phyloP scores from a whole-genome alignment of 2,113 vertebrate genomes.

The Plotosus lineatus region DNA sequence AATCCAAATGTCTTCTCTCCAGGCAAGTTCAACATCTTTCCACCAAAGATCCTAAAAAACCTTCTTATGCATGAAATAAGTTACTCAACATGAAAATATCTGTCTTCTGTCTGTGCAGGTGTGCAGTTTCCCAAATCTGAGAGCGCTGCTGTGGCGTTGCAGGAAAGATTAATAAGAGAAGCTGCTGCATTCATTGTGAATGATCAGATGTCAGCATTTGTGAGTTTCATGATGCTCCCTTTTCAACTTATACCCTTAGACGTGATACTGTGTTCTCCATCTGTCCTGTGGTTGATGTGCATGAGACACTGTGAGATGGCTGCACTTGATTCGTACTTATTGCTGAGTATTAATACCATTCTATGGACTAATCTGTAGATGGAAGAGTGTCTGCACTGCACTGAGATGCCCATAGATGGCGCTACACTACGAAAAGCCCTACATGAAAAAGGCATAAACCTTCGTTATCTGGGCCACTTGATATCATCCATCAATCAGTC shows the following conservation, averaged over 20 bases:
- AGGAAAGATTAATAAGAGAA: conserved; percentile 74
- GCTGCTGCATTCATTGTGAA: conserved; percentile 73
- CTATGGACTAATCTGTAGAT: conserved; percentile 60
- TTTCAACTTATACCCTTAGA: no score
- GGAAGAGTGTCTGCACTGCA: conserved; percentile 65
- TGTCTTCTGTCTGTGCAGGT: conserved; percentile 62
- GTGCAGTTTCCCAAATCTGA: conserved; percentile 70
- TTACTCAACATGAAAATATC: not conserved
- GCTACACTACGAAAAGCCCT: conserved; percentile 71
- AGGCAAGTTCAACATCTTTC: conserved; percentile 65
- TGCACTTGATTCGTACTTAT: not conserved
- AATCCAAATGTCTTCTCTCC: conserved; percentile 73
- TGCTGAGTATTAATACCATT: not conserved
- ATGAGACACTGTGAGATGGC: no score
- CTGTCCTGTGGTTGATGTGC: not conserved
- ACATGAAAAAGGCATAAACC: conserved; percentile 76
- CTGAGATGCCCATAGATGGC: conserved; percentile 73
- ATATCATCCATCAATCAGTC: conserved; percentile 65
- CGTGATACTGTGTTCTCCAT: not conserved
- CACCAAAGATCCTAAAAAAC: not conserved
- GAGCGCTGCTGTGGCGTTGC: conserved; percentile 58
- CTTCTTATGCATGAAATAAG: not conserved
- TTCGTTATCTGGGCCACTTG: conserved; percentile 77
- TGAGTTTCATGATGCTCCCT: conserved; percentile 58
- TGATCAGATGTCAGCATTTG: conserved; percentile 77